A percentile compares a stretch with the other conserved stretches of the same genome.
Evolutionary conservation across 2,113 vertebrate species (phyloP).

Genomic region (Leucopsar rothschildi): DNA sequence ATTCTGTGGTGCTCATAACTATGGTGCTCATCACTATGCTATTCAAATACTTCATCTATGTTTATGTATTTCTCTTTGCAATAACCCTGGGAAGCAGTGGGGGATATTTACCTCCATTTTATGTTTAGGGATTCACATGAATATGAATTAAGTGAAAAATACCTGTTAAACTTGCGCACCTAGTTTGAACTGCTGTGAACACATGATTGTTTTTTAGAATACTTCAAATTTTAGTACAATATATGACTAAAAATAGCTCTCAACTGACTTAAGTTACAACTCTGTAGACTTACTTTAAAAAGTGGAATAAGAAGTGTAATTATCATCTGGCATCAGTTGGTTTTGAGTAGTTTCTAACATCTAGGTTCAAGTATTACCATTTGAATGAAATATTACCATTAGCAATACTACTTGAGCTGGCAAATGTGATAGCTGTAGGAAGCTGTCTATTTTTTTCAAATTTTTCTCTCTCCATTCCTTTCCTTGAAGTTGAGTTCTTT

Average conservation of each 20-base stretch:
- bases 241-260: neutral
- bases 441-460: neutral
- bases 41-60: neutral
- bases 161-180: neutral
- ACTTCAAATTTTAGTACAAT: neutral
- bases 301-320: neutral
- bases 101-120: neutral
- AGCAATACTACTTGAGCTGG: neutral
- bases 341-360: neutral
- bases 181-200: neutral
- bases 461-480: fast-evolving
- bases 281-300: neutral
- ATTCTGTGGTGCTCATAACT: neutral
- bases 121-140: neutral
- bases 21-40: neutral
- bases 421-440: neutral
- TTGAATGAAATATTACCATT: neutral
- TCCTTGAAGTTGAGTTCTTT: neutral
- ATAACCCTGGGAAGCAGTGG: neutral
- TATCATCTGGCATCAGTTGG: neutral
- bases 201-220: neutral
- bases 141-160: neutral
- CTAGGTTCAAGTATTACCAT: neutral
- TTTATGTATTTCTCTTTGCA: neutral
- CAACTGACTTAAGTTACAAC: neutral